phyloP scores from a whole-genome alignment of 2,888 invertebrate genomes.

The Drosophila neotestacea region DNA sequence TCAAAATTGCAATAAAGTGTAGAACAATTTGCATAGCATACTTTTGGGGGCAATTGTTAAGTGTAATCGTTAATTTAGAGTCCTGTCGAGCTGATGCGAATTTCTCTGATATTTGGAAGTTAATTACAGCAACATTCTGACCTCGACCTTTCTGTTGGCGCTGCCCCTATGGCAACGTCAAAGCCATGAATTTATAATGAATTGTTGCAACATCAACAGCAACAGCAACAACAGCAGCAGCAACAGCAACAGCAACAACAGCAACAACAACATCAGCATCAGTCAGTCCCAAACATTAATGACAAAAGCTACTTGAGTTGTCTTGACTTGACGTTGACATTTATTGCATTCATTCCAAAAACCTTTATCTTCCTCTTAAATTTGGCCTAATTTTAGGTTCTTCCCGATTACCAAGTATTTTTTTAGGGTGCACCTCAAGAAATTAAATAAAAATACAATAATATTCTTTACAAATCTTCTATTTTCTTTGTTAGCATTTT shows the following conservation, averaged over 20 bases:
- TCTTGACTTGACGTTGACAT: conserved; percentile 20
- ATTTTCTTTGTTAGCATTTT: background rate
- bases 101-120: conserved; percentile 3
- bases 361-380: background rate
- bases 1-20: background rate
- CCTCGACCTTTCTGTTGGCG: background rate
- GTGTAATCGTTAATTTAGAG: conserved; percentile 1
- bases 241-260: no score
- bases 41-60: conserved; percentile 11
- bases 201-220: conserved; percentile 20
- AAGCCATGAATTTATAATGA: conserved; percentile 58
- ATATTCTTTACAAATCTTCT: background rate
- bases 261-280: background rate
- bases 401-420: background rate
- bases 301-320: conserved; percentile 17
- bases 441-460: background rate
- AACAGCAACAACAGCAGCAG: no score
- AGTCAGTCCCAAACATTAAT: conserved; percentile 4
- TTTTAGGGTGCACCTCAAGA: no score
- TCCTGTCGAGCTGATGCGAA: background rate
- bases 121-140: conserved; percentile 25
- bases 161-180: conserved; percentile 17
- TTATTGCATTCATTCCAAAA: conserved; percentile 12
- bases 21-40: conserved; percentile 3
- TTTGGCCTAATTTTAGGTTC: background rate